phyloP scores from a whole-genome alignment of 2,113 vertebrate species.

The Columba janthina region DNA sequence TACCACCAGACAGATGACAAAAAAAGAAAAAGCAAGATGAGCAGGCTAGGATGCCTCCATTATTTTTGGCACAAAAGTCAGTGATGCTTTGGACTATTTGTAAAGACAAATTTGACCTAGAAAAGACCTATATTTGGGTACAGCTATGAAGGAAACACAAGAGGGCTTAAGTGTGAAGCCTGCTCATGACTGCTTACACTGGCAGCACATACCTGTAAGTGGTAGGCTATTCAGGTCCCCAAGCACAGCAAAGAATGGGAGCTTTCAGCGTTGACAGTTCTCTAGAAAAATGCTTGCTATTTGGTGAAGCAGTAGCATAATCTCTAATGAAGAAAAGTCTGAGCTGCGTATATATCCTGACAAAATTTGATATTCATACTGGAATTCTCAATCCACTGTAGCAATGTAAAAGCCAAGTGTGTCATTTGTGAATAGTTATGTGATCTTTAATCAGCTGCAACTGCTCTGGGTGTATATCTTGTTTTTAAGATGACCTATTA shows the following conservation, averaged over 20 bases:
- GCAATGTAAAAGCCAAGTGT: not conserved
- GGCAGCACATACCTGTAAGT: not conserved
- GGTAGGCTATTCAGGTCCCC: not conserved
- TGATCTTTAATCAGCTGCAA: not conserved
- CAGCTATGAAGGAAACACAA: not conserved
- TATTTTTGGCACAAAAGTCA: not conserved
- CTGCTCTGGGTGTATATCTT: not conserved
- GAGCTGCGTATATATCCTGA: not conserved
- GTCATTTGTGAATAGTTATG: not conserved
- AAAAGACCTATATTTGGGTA: not conserved
- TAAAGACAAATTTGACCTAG: not conserved
- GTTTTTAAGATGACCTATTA: slow-evolving; percentile 20
- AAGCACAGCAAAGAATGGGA: not conserved
- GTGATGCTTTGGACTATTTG: not conserved
- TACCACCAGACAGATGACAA: not conserved
- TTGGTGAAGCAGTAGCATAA: not conserved
- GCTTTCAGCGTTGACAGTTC: not conserved
- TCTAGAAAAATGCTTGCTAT: not conserved
- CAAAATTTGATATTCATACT: not conserved
- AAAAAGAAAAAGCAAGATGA: not conserved
- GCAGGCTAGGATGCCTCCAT: not conserved
- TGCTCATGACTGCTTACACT: not conserved
- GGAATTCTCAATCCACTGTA: not conserved
- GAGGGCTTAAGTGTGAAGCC: not conserved
- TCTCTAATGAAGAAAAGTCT: not conserved